Percentiles rank a stretch among this genome's conserved stretches.
Conservation (phyloP, 2,888 invertebrate genomes). For the Idaea dimidiata region DNA sequence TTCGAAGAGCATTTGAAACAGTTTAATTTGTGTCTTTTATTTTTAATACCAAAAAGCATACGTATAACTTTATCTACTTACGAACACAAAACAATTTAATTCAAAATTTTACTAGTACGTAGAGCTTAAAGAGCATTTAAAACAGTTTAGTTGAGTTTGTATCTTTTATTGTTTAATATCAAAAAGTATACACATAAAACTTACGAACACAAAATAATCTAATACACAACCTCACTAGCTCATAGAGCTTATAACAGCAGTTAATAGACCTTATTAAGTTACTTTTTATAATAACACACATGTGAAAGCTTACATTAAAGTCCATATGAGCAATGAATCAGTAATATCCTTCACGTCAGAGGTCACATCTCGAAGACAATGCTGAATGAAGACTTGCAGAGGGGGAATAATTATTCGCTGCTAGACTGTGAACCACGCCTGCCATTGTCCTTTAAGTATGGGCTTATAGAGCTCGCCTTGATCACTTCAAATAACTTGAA, state of each 20-base stretch:
- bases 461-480: conserved; percentile 50
- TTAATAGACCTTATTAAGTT: too few relatives aligned
- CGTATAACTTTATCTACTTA: too few relatives aligned
- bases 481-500: conserved; percentile 35
- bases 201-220: too few relatives aligned
- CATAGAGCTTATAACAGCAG: too few relatives aligned
- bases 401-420: conserved; percentile 70
- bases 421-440: conserved; percentile 70
- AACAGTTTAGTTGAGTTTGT: too few relatives aligned
- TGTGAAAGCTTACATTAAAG: conserved; percentile 15
- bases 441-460: conserved; percentile 69
- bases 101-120: neutral
- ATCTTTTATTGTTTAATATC: too few relatives aligned
- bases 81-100: too few relatives aligned
- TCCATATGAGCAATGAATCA: conserved; percentile 21
- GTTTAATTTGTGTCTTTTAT: too few relatives aligned
- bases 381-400: conserved; percentile 61
- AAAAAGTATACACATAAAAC: too few relatives aligned
- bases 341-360: conserved; percentile 41
- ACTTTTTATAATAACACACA: neutral
- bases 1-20: too few relatives aligned
- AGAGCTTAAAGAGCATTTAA: neutral
- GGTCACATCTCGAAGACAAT: conserved; percentile 73
- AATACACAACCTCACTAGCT: too few relatives aligned
- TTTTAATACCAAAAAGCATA: too few relatives aligned